Base-by-base conservation (phyloP, 2,113 vertebrate genomes). In the Misgurnus mizolepis region DNA sequence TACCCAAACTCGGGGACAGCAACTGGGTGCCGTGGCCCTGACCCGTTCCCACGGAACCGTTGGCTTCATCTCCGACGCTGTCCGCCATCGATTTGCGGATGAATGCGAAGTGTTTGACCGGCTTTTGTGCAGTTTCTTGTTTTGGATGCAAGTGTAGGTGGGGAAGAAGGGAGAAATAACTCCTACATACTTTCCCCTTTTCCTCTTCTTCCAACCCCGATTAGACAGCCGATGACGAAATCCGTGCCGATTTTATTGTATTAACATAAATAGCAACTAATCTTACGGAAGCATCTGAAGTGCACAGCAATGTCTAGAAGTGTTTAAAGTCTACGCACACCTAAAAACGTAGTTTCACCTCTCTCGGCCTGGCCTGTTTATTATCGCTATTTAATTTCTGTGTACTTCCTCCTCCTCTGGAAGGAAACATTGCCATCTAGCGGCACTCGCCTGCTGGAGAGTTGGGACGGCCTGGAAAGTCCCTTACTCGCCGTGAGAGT, bases 11-110 rank as follows among this genome's bases (percentile, higher is more conserved):
- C 66, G 90, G 84, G 56, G 89, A 76, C 65, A 85, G 9, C 53
- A 85, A n/a, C 61, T 88, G 67, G 7, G 88, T 66, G 64, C 86
- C 92, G 61, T 85, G 83, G n/a, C 78, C 87, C 67, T 87, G 91
- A 82, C 67, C 86, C 15, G 84, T 80, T 58, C 83, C 80, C 0
- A 86, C 83, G 41, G 82, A 87, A 67, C 86, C 87, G 77, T 82
- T 85, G 76, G 84, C 82, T 86, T 85, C 82, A 5, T 90, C 87
- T 47, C 83, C 90, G 6, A 82, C 82, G 80, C 88, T 89, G 84
- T 93, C 92, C 80, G 92, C 92, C 92, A 94, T 94, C 66, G 82
- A 85, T 56, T 80, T 6, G 41, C 5, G 76, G 76, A 75, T 86
- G 83, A 22, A 61, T 73, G 64, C 22, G 50, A 11, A 6, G 17